These are phyloP conservation scores for Alca torda DNA, from an alignment of 2,797 vertebrate species.

Conservation along the genomic window DNA sequence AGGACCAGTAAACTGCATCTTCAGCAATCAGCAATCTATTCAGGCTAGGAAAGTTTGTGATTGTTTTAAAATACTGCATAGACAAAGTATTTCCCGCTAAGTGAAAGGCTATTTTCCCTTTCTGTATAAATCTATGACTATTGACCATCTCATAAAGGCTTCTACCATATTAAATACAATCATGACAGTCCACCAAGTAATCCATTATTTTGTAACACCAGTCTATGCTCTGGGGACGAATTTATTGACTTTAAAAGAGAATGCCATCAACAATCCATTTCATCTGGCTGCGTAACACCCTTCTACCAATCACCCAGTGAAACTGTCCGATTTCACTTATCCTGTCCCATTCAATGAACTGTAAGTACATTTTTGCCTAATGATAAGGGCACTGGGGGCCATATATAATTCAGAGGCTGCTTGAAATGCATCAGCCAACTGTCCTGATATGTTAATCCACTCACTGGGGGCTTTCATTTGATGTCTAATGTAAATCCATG, in stretches of 20 bases:
- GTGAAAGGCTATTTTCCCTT: constrained; percentile 34
- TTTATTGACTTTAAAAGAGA: constrained; percentile 63
- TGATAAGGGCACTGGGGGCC: constrained; percentile 38
- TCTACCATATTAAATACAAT: constrained; percentile 39
- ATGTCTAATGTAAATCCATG: constrained; percentile 39
- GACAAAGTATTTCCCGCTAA: constrained; percentile 15
- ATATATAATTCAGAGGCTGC: constrained; percentile 64
- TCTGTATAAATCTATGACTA: constrained; percentile 47
- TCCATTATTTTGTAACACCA: constrained; percentile 44
- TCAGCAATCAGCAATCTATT: not conserved
- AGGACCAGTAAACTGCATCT: not conserved
- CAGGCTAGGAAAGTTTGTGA: not conserved
- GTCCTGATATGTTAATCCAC: constrained; percentile 51
- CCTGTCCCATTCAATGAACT: constrained; percentile 55
- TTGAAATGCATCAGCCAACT: constrained; percentile 58
- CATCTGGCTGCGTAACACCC: constrained; percentile 29
- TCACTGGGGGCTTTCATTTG: constrained; percentile 41
- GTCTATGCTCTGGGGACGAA: constrained; percentile 20
- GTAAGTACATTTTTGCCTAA: constrained; percentile 54
- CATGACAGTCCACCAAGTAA: not conserved
- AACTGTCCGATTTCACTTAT: constrained; percentile 38
- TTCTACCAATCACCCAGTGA: constrained; percentile 27
- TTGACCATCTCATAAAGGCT: constrained; percentile 30
- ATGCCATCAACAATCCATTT: constrained; percentile 61
- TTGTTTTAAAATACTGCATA: constrained; percentile 33